Evolutionary conservation across 2,888 invertebrate species (phyloP).

Genomic region (Eupithecia inturbata): DNA sequence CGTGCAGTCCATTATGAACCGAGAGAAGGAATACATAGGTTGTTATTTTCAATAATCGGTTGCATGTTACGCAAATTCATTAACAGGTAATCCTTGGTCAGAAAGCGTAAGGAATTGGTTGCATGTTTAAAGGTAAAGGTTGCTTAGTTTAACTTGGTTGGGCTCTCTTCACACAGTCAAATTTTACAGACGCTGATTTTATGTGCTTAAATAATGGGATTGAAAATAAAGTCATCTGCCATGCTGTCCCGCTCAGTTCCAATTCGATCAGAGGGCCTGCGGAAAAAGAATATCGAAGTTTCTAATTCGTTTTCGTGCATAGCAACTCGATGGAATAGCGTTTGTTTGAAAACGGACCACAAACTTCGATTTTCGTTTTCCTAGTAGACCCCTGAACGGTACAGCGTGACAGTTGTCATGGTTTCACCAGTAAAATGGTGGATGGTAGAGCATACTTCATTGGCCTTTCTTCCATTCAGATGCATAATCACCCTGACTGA

Average conservation of each 20-base stretch:
- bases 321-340: no score
- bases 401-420: no score
- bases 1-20: conserved; percentile 11
- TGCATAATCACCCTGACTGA: not conserved
- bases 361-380: no score
- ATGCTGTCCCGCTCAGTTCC: no score
- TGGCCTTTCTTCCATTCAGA: not conserved
- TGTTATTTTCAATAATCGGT: not conserved
- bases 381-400: no score
- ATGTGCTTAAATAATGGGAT: no score
- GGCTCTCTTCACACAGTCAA: not conserved
- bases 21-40: not conserved
- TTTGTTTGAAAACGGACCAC: no score
- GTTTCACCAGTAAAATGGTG: not conserved
- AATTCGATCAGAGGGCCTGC: no score
- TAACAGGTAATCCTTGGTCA: conserved; percentile 31
- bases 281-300: no score
- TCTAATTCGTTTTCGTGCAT: no score
- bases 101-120: conserved; percentile 31
- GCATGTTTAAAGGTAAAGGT: conserved; percentile 30
- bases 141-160: conserved; percentile 2
- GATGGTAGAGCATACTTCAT: not conserved
- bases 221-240: no score
- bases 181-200: no score
- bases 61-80: not conserved